Conservation (phyloP, 2,797 vertebrate genomes). For the Parauchenoglanis ngamensis region DNA sequence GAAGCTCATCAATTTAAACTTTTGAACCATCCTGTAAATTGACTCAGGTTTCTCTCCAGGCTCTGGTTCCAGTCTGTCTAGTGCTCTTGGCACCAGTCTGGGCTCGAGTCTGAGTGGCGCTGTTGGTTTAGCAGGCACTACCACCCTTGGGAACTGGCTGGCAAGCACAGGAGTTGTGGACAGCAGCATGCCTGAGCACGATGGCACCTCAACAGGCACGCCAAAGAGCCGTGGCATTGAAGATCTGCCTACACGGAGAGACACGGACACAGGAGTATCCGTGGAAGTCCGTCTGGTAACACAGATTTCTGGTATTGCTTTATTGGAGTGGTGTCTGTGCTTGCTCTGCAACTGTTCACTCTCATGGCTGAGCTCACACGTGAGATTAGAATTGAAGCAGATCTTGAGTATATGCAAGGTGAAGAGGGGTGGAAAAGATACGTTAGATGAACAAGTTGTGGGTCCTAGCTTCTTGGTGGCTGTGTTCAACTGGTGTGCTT, state of each 20-base stretch:
- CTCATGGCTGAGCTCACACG: not conserved
- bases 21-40: not conserved
- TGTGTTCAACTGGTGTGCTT: not conserved
- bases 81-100: slow-evolving; percentile 34
- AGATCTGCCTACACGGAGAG: slow-evolving; percentile 82
- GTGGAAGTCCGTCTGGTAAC: slow-evolving; percentile 88
- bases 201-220: slow-evolving; percentile 65
- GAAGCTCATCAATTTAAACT: not conserved
- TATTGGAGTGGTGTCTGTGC: slow-evolving; percentile 9
- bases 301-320: not conserved
- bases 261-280: slow-evolving; percentile 84
- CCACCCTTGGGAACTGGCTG: slow-evolving; percentile 75
- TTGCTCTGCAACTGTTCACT: not conserved
- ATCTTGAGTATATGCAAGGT: not conserved
- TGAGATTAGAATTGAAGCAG: not conserved
- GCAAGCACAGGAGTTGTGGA: slow-evolving; percentile 60
- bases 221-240: slow-evolving; percentile 78
- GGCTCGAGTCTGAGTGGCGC: slow-evolving; percentile 40
- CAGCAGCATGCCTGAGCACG: slow-evolving; percentile 71
- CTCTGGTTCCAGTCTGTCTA: slow-evolving; percentile 42
- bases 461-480: not conserved
- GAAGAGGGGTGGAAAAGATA: not conserved
- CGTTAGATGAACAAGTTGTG: not conserved
- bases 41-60: slow-evolving; percentile 40
- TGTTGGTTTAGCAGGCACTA: slow-evolving; percentile 61